Evolutionary conservation across 1,140 invertebrate species (phyloP).

Genomic region (Hirudo medicinalis): DNA sequence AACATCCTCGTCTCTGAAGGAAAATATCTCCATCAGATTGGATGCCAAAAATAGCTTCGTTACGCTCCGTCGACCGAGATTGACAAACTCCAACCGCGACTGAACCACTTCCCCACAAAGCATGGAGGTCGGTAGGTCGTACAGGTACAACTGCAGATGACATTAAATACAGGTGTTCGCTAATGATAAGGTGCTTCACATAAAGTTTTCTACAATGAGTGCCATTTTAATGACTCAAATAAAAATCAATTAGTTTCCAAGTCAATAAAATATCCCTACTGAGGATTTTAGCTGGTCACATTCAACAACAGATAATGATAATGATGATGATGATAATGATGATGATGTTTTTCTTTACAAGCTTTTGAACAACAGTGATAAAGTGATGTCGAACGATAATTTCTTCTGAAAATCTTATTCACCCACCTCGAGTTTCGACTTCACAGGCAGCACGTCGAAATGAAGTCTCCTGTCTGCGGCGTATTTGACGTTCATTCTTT

Average conservation of each 20-base stretch:
- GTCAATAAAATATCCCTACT: slow-evolving; percentile 7
- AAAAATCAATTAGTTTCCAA: too few relatives aligned
- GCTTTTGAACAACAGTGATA: too few relatives aligned
- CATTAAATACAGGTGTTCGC: too few relatives aligned
- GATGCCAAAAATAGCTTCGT: slow-evolving; percentile 54
- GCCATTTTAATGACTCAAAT: not conserved
- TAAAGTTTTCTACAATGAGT: too few relatives aligned
- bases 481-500: slow-evolving; percentile 39
- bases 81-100: slow-evolving; percentile 54
- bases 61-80: slow-evolving; percentile 53
- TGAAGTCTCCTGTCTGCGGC: slow-evolving; percentile 42
- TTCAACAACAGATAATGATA: not conserved
- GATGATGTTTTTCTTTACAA: not conserved
- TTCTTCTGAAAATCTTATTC: slow-evolving; percentile 16
- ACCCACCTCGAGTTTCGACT: slow-evolving; percentile 40
- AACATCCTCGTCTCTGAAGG: slow-evolving; percentile 40
- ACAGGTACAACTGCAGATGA: slow-evolving; percentile 50
- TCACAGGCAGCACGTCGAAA: slow-evolving; percentile 38
- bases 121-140: slow-evolving; percentile 53
- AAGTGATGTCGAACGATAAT: not conserved
- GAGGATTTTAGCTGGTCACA: not conserved
- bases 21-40: slow-evolving; percentile 54
- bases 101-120: slow-evolving; percentile 59
- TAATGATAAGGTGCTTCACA: too few relatives aligned
- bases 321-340: not conserved